Percentiles rank a stretch among this genome's conserved stretches.
phyloP scores from a whole-genome alignment of 2,797 vertebrate species.

The Manis javanica region DNA sequence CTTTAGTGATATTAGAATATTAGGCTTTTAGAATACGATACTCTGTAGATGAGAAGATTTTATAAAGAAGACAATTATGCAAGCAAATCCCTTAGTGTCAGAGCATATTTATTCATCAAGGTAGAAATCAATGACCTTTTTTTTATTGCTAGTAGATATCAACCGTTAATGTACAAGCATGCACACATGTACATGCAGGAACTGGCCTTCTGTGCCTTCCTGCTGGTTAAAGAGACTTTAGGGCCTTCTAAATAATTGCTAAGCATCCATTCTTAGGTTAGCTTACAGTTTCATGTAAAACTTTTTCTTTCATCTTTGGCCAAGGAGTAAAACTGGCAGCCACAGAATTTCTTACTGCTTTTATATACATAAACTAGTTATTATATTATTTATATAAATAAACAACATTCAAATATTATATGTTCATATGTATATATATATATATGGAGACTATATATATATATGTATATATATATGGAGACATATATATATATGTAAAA shows the following conservation, averaged over 20 bases:
- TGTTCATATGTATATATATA: not conserved
- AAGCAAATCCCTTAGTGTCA: not conserved
- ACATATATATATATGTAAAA: not conserved
- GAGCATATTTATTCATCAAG: not conserved
- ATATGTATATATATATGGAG: too few relatives aligned
- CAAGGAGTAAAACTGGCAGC: not conserved
- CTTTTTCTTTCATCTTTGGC: not conserved
- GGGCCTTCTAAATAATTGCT: not conserved
- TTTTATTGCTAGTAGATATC: not conserved
- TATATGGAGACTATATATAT: too few relatives aligned
- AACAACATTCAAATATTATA: not conserved
- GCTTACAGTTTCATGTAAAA: not conserved
- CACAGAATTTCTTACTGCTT: not conserved
- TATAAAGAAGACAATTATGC: not conserved
- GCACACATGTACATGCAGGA: not conserved
- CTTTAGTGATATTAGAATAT: not conserved
- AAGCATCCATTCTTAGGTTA: not conserved
- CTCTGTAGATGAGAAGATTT: not conserved
- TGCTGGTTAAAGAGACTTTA: not conserved
- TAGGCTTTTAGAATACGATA: not conserved
- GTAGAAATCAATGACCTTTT: not conserved
- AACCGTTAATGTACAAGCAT: not conserved
- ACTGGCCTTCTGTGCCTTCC: not conserved
- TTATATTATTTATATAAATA: not conserved
- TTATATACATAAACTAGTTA: not conserved